Base-by-base conservation (phyloP, 1,140 invertebrate genomes). In the Heliothis virescens region DNA sequence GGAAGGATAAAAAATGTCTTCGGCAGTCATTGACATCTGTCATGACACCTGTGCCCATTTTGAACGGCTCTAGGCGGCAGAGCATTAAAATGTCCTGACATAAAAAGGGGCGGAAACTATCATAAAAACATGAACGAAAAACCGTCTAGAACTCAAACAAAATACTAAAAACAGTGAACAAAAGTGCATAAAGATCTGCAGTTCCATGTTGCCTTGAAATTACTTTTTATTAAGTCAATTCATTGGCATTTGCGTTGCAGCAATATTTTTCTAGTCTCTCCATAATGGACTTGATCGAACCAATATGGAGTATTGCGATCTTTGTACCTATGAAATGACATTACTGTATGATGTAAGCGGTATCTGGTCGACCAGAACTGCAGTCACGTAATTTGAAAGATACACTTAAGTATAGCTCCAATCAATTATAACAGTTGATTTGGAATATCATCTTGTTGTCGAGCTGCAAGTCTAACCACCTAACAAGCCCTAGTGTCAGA, bases 141-240 rank as follows among this genome's bases (percentile, higher is more conserved):
- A 60, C 34, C 5, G 34, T 41, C 34, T 41, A 41, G 34, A 41
- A 41, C 34, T 41, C 34, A 57, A 57, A 57, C 5, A 57, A 57
- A 18, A 57, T 1, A 29, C 12, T 29, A 60, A 60, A 60, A 60
- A 60, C 57, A 0, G 12, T 12, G n/a, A 34, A 18, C n/a, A 16
- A 65, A 65, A 11, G n/a, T 65, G 26, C 26, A 63, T 15, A 62
- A 0, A 65, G 21, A 16, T 10, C 9, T 52, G 67, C 67, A 53
- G 48, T 71, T 60, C 11, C 41, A 1, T 15, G 3, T 71, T 15
- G 16, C 67, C 67, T 71, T 71, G 67, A 29, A 63, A 47, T 7
- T 5, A 2, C 12, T 71, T 71, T 48, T 71, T 48, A 65, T 48
- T 34, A 50, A 10, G 67, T 71, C 67, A 71, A 71, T 71, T 41